These are phyloP conservation scores for Heliconius ethilla DNA, from an alignment of 2,888 invertebrate genomes.

Conservation along the genomic window DNA sequence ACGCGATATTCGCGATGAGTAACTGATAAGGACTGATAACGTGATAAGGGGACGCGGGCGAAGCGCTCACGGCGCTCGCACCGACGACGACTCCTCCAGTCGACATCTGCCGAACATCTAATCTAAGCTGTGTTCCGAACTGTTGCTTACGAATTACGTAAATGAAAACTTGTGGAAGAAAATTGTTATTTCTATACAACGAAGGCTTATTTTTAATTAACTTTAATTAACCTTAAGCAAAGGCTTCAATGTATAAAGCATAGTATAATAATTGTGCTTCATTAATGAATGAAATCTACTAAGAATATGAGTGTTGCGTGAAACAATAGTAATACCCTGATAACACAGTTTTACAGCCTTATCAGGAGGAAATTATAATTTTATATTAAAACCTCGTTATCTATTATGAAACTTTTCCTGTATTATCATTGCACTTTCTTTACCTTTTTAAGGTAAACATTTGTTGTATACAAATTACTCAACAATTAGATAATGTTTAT, in stretches of 20 bases:
- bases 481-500: conserved; percentile 3
- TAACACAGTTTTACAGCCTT: conserved; percentile 46
- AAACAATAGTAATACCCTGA: conserved; percentile 44
- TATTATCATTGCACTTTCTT: conserved; percentile 12
- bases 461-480: conserved; percentile 4
- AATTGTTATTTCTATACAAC: conserved; percentile 23
- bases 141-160: conserved; percentile 32
- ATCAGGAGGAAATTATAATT: conserved; percentile 39
- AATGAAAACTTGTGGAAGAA: conserved; percentile 31
- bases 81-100: conserved; percentile 54
- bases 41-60: conserved; percentile 60
- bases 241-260: conserved; percentile 22
- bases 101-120: conserved; percentile 71
- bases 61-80: conserved; percentile 56
- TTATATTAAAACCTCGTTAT: not conserved
- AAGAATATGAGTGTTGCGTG: conserved; percentile 29
- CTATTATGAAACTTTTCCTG: conserved; percentile 19
- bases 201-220: not conserved
- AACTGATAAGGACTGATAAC: conserved; percentile 76
- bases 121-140: conserved; percentile 46
- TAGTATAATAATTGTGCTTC: not conserved
- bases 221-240: not conserved
- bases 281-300: conserved; percentile 30
- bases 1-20: conserved; percentile 75
- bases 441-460: conserved; percentile 17